These are phyloP conservation scores for Amblyraja radiata DNA, from an alignment of 2,797 vertebrate genomes.

Conservation along the genomic window DNA sequence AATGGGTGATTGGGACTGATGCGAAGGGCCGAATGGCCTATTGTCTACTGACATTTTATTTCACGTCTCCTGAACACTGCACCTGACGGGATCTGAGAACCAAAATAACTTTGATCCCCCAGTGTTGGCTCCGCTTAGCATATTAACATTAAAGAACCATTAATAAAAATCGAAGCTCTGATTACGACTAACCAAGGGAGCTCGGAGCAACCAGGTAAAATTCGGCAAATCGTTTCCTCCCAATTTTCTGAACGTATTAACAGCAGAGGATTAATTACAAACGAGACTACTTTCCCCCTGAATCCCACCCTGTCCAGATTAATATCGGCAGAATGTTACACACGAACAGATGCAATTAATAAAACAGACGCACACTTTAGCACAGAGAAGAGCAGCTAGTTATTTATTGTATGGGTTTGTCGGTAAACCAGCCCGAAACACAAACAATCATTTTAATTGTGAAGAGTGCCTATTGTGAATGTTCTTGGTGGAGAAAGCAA, in stretches of 20 bases:
- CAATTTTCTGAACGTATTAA: not conserved
- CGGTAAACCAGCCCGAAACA: too few species aligned
- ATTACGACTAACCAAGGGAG: not conserved
- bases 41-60: not conserved
- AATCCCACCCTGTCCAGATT: slow-evolving; percentile 12
- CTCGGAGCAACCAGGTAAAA: not conserved
- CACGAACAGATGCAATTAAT: slow-evolving; percentile 24
- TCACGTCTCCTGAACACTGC: not conserved
- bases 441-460: not conserved
- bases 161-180: not conserved
- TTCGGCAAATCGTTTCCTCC: not conserved
- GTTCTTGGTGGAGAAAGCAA: not conserved
- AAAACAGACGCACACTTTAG: slow-evolving; percentile 25
- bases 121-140: not conserved
- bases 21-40: too few species aligned
- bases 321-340: slow-evolving; percentile 24
- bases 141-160: not conserved
- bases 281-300: slow-evolving; percentile 20
- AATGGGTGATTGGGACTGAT: too few species aligned
- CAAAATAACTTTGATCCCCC: not conserved
- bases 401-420: not conserved
- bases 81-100: not conserved
- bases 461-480: not conserved
- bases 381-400: not conserved
- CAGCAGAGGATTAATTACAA: slow-evolving; percentile 30